Base-by-base conservation (phyloP, 2,113 vertebrate species). In the Motacilla alba region DNA sequence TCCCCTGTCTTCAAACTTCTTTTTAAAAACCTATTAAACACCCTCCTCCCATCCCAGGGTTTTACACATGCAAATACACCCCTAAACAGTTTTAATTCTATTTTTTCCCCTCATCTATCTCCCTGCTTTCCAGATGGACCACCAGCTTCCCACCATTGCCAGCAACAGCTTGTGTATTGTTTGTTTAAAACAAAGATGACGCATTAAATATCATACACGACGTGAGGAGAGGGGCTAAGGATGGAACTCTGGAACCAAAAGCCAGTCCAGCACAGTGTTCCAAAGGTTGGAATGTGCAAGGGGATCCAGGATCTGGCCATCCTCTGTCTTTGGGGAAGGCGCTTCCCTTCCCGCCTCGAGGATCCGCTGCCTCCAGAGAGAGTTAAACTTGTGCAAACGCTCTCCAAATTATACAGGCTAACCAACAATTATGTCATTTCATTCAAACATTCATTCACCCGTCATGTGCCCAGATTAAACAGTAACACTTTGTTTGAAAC, bases 141-240 rank as follows among this genome's bases (percentile, higher is more conserved):
- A 98, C 81, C 97, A 97, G 98, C 97, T 97, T 97, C 95, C 97
- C 93, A 96, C 96, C 98, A 97, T 73, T 98, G 98, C 98, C 98
- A 99, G 98, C 98, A 98, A 98, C 98, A 99, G 98, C 98, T 99
- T 99, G 98, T 31, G 96, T 96, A 97, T 98, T 98, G 98, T 98
- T 98, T 98, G 98, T 97, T 98, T 98, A 98, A 98, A 99, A 99
- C 98, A 98, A 99, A 99, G 98, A 98, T 99, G 98, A 99, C 92
- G 97, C 98, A 99, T 98, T 98, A 98, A 99, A 99, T 98, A 98
- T 99, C 98, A 98, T 98, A 98, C 97, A 98, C 95, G 67, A 97
- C 60, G 93, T 79, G 95, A 96, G 95, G 96, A 97, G 95, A 95
- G 83, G 96, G 97, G 95, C 97, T 95, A 92, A 96, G 94, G 95